Conservation (phyloP, 2,797 vertebrate species). For the Chelon auratus region DNA sequence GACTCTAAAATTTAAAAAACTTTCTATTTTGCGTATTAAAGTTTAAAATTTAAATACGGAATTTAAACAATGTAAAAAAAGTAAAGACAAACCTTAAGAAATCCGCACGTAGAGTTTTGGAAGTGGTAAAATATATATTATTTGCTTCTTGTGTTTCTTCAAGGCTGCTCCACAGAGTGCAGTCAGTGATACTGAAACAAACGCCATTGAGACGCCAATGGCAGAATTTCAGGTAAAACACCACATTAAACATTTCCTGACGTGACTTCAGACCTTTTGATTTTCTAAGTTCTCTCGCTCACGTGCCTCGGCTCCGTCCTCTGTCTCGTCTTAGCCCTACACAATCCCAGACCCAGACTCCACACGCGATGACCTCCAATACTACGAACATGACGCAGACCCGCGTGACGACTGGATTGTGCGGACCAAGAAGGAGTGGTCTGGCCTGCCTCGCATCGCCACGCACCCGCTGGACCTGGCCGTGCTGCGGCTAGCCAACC, state of each 20-base stretch:
- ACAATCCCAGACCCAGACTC: slow-evolving; percentile 91
- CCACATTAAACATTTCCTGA: neutral
- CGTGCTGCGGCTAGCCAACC: slow-evolving; percentile 88
- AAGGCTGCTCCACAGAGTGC: slow-evolving; percentile 77
- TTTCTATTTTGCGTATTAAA: too few species aligned
- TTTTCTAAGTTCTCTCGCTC: neutral
- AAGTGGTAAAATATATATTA: neutral
- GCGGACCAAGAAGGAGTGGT: slow-evolving; percentile 89
- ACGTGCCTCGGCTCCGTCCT: neutral
- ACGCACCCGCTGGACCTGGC: slow-evolving; percentile 93
- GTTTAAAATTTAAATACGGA: too few species aligned
- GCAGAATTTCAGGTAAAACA: slow-evolving; percentile 82
- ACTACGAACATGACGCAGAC: slow-evolving; percentile 91
- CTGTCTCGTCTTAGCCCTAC: slow-evolving; percentile 84
- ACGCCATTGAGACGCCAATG: slow-evolving; percentile 63
- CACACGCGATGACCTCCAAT: slow-evolving; percentile 89
- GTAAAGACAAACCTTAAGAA: neutral
- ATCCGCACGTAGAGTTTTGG: neutral
- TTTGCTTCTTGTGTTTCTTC: slow-evolving; percentile 26
- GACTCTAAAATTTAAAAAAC: too few species aligned
- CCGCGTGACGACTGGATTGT: slow-evolving; percentile 91
- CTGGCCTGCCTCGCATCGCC: slow-evolving; percentile 85
- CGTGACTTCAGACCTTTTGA: neutral
- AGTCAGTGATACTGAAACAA: slow-evolving; percentile 71
- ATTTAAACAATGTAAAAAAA: too few species aligned